A percentile compares a stretch with the other conserved stretches of the same genome.
Conservation (phyloP, 2,888 invertebrate species). For the Erannis defoliaria region DNA sequence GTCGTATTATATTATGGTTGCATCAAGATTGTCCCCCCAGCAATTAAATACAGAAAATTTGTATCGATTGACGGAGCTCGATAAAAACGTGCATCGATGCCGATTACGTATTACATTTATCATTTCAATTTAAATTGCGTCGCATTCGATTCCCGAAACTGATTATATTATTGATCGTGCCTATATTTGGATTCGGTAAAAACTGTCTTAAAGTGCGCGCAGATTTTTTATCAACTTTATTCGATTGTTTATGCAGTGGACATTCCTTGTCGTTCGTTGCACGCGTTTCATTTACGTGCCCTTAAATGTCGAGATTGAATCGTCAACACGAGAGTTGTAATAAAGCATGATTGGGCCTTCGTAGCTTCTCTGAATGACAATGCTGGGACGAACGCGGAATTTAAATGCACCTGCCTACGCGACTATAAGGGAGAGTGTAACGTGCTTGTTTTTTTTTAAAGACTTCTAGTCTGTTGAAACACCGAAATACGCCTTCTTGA, state of each 20-base stretch:
- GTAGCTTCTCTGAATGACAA: slow-evolving; percentile 46
- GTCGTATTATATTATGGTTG: neutral
- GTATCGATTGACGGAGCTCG: slow-evolving; percentile 27
- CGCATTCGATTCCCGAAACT: slow-evolving; percentile 46
- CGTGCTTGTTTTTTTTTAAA: slow-evolving; percentile 23
- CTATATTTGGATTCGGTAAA: slow-evolving; percentile 41
- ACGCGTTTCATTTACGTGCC: slow-evolving; percentile 43
- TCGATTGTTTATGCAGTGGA: slow-evolving; percentile 34
- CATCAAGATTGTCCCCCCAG: neutral
- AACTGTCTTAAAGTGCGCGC: slow-evolving; percentile 39
- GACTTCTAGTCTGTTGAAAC: slow-evolving; percentile 19
- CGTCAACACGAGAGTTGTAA: slow-evolving; percentile 46
- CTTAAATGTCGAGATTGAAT: slow-evolving; percentile 48
- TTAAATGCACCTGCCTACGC: slow-evolving; percentile 38
- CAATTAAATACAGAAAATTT: slow-evolving; percentile 36
- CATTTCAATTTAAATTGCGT: slow-evolving; percentile 47
- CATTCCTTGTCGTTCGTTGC: slow-evolving; percentile 34
- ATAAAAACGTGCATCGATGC: slow-evolving; percentile 44
- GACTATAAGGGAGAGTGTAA: slow-evolving; percentile 45
- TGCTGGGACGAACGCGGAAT: slow-evolving; percentile 37
- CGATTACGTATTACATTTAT: slow-evolving; percentile 44
- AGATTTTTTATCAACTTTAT: slow-evolving; percentile 30
- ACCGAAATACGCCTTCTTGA: too few relatives aligned
- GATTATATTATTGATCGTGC: slow-evolving; percentile 42
- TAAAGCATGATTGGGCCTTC: slow-evolving; percentile 40